Conservation (phyloP, 35 echinoderm and acorn worm species). For the Heliocidaris tuberculata region DNA sequence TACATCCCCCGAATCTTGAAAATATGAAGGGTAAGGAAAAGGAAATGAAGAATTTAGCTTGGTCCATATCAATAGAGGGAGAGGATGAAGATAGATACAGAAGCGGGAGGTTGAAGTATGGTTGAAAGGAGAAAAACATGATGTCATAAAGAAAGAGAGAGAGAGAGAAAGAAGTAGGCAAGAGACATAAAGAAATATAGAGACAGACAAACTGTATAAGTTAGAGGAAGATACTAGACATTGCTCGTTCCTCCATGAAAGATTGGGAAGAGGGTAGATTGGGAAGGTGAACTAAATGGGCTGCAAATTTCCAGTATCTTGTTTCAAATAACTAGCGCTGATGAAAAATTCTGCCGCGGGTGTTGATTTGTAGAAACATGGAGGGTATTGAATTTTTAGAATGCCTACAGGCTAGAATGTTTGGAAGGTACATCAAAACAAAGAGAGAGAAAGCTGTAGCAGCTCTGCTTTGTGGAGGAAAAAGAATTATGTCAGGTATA, state of each 20-base stretch:
- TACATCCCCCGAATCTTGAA: no score
- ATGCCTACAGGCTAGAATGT: background rate
- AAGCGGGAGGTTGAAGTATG: background rate
- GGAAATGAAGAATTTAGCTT: background rate
- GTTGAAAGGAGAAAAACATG: background rate
- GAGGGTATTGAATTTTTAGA: constrained; percentile 10
- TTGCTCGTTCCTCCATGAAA: background rate
- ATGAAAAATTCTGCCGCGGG: constrained; percentile 12
- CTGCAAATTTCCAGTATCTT: constrained; percentile 28
- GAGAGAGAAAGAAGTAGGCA: background rate
- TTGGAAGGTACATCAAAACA: constrained; percentile 3
- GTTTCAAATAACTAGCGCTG: background rate
- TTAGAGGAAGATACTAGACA: background rate
- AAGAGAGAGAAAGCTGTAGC: background rate
- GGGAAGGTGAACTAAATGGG: constrained; percentile 30
- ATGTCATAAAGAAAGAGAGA: background rate
- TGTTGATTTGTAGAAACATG: constrained; percentile 31
- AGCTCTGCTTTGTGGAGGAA: background rate
- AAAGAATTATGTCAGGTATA: background rate
- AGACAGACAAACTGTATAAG: background rate
- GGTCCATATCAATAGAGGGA: no score
- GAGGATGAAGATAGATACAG: background rate
- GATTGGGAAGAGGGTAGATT: background rate
- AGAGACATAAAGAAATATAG: background rate
- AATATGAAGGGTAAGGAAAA: background rate